These are phyloP conservation scores for Danio rerio DNA, from an alignment of 2,113 vertebrate species.

Conservation along the genomic window DNA sequence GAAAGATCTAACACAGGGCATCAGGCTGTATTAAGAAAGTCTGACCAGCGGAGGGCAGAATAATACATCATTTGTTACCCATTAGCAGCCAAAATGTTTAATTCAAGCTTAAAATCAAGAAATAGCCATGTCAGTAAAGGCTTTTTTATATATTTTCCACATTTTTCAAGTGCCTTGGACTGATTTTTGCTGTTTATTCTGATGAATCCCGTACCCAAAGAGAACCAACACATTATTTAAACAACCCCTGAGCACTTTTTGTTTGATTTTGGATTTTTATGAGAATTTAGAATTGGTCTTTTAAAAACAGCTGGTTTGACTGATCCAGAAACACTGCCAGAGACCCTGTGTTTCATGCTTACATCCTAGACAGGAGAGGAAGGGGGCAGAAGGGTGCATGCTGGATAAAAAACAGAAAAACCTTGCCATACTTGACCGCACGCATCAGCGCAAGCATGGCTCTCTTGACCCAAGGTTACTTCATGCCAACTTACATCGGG, in stretches of 20 bases:
- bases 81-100: not conserved
- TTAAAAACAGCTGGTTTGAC: constrained; percentile 32
- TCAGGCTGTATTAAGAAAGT: constrained; percentile 68
- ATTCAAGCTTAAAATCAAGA: not conserved
- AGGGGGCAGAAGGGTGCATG: constrained; percentile 67
- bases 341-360: constrained; percentile 53
- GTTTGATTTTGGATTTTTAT: not conserved
- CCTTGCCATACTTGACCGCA: constrained; percentile 78
- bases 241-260: too few relatives aligned
- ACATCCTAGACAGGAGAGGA: constrained; percentile 69
- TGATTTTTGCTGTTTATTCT: too few relatives aligned
- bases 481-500: constrained; percentile 79
- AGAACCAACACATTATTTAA: too few relatives aligned
- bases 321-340: constrained; percentile 70
- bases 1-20: constrained; percentile 51
- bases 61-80: constrained; percentile 37
- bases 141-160: too few relatives aligned
- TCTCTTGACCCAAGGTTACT: constrained; percentile 77
- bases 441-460: constrained; percentile 78
- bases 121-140: too few relatives aligned
- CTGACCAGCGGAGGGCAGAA: constrained; percentile 57
- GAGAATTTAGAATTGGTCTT: not conserved
- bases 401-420: constrained; percentile 63
- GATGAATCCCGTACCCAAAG: too few relatives aligned
- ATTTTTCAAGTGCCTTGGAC: too few relatives aligned